Evolutionary conservation across 2,113 vertebrate species (phyloP).

Genomic region (Cochlearius cochlearius): DNA sequence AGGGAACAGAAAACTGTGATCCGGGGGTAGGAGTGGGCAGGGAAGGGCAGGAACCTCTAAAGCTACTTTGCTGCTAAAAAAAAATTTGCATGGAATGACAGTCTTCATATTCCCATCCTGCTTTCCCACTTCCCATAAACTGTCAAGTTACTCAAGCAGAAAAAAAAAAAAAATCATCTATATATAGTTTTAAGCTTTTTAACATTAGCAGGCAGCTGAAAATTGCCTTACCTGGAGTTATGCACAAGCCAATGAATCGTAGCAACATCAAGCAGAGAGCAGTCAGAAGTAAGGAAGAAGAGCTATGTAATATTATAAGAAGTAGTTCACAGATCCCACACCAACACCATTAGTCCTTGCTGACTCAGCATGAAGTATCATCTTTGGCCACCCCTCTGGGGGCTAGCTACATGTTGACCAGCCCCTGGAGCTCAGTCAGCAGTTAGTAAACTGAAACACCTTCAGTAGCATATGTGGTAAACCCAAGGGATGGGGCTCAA

Average conservation of each 20-base stretch:
- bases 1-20: not conserved
- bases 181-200: not conserved
- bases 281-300: not conserved
- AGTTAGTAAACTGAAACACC: not conserved
- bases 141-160: not conserved
- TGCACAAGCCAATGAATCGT: not conserved
- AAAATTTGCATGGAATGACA: not conserved
- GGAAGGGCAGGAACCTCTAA: not conserved
- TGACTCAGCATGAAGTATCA: not conserved
- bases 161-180: not conserved
- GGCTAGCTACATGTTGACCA: not conserved
- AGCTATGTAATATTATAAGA: not conserved
- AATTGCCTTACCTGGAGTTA: not conserved
- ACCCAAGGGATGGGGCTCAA: not conserved
- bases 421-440: not conserved
- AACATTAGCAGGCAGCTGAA: not conserved
- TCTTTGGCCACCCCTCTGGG: not conserved
- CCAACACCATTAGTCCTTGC: not conserved
- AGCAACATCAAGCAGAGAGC: not conserved
- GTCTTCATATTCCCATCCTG: not conserved
- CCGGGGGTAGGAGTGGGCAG: not conserved
- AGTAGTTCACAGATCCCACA: not conserved
- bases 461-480: not conserved
- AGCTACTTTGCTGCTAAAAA: not conserved
- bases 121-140: not conserved